Percentiles rank a stretch among this genome's conserved stretches.
Conservation (phyloP, 2,888 invertebrate species). For the Drosophila falleni region DNA sequence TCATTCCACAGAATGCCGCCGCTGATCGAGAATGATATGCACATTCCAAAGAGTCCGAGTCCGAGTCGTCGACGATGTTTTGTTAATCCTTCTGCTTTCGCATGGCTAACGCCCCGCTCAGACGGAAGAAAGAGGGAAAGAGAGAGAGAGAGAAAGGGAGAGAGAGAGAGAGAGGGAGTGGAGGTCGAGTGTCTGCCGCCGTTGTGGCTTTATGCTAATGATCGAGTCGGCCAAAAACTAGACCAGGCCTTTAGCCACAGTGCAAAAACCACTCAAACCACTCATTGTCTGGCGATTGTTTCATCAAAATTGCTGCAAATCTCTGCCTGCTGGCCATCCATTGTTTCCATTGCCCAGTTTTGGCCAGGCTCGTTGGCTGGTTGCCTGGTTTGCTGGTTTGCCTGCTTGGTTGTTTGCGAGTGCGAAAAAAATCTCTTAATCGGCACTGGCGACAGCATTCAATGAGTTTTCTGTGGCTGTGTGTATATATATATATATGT, state of each 20-base stretch:
- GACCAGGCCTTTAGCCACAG: constrained; percentile 50
- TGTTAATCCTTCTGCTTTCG: constrained; percentile 72
- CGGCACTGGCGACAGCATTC: constrained; percentile 82
- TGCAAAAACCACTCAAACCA: constrained; percentile 75
- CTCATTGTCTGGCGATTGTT: constrained; percentile 75
- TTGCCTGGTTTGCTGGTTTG: constrained; percentile 6
- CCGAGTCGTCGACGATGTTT: constrained; percentile 28
- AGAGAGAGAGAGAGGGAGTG: neutral
- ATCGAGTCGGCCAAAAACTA: constrained; percentile 74
- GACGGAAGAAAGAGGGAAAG: constrained; percentile 35
- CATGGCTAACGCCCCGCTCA: constrained; percentile 68
- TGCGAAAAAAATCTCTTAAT: constrained; percentile 83
- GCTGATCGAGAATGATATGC: constrained; percentile 74
- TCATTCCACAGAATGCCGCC: constrained; percentile 32
- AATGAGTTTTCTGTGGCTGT: constrained; percentile 56
- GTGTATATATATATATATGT: constrained; percentile 14
- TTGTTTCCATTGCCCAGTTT: constrained; percentile 60
- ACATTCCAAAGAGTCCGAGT: constrained; percentile 58
- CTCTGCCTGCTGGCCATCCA: constrained; percentile 60
- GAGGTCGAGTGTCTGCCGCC: constrained; percentile 67
- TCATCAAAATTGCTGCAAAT: constrained; percentile 66
- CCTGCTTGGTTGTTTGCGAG: constrained; percentile 53
- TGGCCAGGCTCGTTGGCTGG: constrained; percentile 24
- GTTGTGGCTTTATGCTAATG: constrained; percentile 82
- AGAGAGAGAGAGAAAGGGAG: neutral